Base-by-base conservation (phyloP, 2,797 vertebrate genomes). In the Notolabrus celidotus region DNA sequence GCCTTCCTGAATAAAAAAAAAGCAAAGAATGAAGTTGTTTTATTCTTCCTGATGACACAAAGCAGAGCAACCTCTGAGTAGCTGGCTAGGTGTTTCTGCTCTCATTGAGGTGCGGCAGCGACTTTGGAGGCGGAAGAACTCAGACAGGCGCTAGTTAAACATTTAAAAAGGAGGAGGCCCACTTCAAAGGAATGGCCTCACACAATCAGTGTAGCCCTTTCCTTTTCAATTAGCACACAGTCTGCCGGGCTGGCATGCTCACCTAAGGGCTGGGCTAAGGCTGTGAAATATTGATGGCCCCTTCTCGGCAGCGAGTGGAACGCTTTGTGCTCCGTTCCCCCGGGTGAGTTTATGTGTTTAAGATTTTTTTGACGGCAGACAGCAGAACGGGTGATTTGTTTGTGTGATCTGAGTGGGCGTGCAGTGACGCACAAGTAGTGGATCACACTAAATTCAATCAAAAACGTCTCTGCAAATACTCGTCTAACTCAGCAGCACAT, bases 201-300 rank as follows among this genome's bases (percentile, higher is more conserved):
- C 80, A 82, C 83, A 87, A 92, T 92, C 88, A 82, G 81, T 84
- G 90, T 90, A 86, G 86, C 75, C 81, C 77, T 83, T 91, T 91
- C 90, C 69, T 84, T 88, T 92, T 89, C 87, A 90, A 92, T 92
- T 90, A 92, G 89, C 63, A 67, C 76, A 70, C 78, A 78, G 82
- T 74, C 85, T 74, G 88, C 79, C 68, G 29, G 83, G 79, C 88
- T 79, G 82, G 75, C 81, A 36, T 10, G 77, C 83, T 86, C 85
- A 88, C 87, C 86, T 88, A 74, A 46, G 60, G 74, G 78, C 67
- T 29, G 66, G 83, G 79, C 80, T 55, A 19, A 73, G 56, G 65
- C 74, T 46, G 62, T 93, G 86, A 92, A 92, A 93, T 92, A 93
- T 93, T 89, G 88, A 93, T 91, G 89, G 60, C 55, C 80, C 50